A percentile compares a stretch with the other conserved stretches of the same genome.
phyloP scores from a whole-genome alignment of 2,113 vertebrate species.

The Rhineura floridana region DNA sequence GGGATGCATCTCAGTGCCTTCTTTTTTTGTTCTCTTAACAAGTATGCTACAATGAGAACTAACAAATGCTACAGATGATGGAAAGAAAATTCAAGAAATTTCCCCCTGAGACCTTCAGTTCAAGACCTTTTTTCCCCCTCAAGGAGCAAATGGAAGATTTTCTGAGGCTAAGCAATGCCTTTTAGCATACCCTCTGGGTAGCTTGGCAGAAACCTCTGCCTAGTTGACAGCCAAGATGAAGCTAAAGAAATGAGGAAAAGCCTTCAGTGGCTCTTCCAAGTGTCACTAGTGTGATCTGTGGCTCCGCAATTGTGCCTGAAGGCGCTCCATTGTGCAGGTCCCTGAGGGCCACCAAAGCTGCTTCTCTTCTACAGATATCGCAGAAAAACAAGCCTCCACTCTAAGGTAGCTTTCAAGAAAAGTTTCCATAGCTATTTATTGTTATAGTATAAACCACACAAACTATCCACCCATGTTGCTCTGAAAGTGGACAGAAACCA shows the following conservation, averaged over 20 bases:
- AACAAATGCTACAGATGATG: not conserved
- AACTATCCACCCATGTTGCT: not conserved
- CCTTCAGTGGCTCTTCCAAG: not conserved
- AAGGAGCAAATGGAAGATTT: not conserved
- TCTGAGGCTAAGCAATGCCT: not conserved
- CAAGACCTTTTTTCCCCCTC: not conserved
- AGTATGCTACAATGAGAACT: not conserved
- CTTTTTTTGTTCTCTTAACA: not conserved
- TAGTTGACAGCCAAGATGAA: not conserved
- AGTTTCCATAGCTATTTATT: not conserved
- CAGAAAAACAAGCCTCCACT: not conserved
- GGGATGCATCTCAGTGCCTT: not conserved
- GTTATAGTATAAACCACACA: not conserved
- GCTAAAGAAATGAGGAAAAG: not conserved
- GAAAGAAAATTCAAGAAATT: not conserved
- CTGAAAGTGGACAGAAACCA: not conserved
- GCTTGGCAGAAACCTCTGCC: not conserved
- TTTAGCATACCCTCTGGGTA: constrained; percentile 13
- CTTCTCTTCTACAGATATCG: not conserved
- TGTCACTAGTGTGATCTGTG: not conserved
- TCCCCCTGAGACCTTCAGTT: not conserved
- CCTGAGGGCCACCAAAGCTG: not conserved
- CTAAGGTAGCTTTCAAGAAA: not conserved
- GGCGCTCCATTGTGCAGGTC: not conserved
- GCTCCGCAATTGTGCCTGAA: not conserved